Conservation (phyloP, 2,797 vertebrate species). For the Micrastur ruficollis region DNA sequence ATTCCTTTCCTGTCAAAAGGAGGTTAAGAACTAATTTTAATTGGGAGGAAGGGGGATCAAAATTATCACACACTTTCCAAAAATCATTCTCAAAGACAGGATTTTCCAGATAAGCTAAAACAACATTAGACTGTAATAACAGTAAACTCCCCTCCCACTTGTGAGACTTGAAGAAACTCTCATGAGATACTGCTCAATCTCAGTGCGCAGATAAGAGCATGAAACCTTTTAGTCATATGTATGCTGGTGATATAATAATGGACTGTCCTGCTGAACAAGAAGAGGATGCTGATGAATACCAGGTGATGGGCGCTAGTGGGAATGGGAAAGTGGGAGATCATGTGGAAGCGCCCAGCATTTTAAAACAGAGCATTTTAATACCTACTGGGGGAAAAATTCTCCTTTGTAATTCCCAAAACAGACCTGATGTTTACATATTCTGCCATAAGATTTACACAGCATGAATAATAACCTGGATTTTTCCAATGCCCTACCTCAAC, state of each 20-base stretch:
- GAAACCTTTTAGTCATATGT: not conserved
- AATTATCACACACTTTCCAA: slow-evolving; percentile 10
- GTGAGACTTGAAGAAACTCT: not conserved
- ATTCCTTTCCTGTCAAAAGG: slow-evolving; percentile 35
- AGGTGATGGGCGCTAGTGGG: not conserved
- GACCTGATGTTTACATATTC: not conserved
- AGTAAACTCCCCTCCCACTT: not conserved
- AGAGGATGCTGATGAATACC: not conserved
- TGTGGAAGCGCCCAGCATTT: not conserved
- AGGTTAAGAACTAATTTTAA: slow-evolving; percentile 19
- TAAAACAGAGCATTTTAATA: not conserved
- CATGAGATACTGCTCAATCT: not conserved
- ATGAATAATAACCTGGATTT: not conserved
- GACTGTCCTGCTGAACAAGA: not conserved
- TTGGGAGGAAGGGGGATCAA: not conserved
- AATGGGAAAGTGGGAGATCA: not conserved
- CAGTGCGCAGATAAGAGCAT: not conserved
- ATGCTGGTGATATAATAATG: not conserved
- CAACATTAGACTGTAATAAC: not conserved
- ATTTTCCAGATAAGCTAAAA: not conserved
- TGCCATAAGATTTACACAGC: not conserved
- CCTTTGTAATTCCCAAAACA: not conserved
- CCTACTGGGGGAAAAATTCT: not conserved
- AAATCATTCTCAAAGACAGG: not conserved
- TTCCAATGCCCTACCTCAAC: not conserved